phyloP scores from a whole-genome alignment of 2,797 vertebrate species.

The Cichlasoma orientale region DNA sequence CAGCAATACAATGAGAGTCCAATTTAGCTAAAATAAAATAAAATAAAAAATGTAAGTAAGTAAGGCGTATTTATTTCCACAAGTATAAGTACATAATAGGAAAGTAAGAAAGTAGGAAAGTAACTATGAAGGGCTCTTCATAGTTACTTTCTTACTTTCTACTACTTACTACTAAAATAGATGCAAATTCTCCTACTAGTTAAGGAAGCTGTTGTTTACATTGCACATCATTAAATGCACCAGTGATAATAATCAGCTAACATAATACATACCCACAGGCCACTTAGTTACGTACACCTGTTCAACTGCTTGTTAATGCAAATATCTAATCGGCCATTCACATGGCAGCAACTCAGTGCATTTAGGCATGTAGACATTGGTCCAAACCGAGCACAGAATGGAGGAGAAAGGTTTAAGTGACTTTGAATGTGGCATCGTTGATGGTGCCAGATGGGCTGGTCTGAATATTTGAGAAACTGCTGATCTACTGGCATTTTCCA shows the following conservation, averaged over 20 bases:
- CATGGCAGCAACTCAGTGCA: background rate
- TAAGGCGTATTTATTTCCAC: background rate
- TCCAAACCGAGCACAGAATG: background rate
- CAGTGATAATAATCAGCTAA: too few relatives aligned
- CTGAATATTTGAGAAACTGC: too few relatives aligned
- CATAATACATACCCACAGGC: too few relatives aligned
- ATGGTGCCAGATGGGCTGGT: background rate
- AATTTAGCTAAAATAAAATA: background rate
- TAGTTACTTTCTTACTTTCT: too few relatives aligned
- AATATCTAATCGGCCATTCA: background rate
- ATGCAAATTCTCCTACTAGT: too few relatives aligned
- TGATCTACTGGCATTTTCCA: too few relatives aligned
- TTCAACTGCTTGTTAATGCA: background rate
- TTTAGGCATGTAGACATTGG: background rate
- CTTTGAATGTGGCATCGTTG: background rate
- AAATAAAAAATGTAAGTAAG: background rate
- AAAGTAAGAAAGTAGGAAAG: background rate
- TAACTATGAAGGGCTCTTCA: background rate
- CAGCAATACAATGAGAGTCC: background rate
- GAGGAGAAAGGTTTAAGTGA: background rate
- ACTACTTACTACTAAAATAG: too few relatives aligned
- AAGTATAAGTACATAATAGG: background rate
- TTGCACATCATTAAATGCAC: too few relatives aligned
- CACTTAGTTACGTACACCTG: too few relatives aligned
- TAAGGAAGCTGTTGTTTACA: too few relatives aligned